Evolutionary conservation across 1,140 invertebrate genomes (phyloP).

Genomic region (Apocrypta bakeri): DNA sequence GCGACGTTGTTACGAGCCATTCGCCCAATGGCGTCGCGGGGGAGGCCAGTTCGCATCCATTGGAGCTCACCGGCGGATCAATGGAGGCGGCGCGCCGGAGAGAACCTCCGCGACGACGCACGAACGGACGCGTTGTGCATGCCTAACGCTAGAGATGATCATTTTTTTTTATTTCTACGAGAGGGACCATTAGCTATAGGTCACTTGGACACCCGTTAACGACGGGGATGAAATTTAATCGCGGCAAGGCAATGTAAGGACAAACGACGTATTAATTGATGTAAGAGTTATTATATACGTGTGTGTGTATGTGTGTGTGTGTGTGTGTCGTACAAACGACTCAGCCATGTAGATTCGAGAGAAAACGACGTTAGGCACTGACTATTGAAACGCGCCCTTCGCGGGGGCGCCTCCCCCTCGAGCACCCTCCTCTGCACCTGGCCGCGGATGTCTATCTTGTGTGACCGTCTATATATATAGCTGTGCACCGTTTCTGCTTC

Average conservation of each 20-base stretch:
- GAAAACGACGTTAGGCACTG: neutral
- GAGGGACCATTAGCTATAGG: no score
- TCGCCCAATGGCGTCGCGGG: constrained; percentile 50
- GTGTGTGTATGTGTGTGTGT: no score
- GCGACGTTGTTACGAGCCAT: constrained; percentile 56
- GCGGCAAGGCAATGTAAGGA: no score
- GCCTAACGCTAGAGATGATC: neutral
- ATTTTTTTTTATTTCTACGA: neutral
- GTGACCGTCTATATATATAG: neutral
- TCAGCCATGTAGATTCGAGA: no score
- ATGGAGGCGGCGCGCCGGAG: constrained; percentile 54
- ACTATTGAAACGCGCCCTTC: neutral
- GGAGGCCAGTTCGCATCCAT: constrained; percentile 56
- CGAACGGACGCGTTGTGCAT: neutral
- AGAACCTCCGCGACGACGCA: constrained; percentile 3
- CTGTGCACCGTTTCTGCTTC: no score
- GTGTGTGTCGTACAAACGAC: no score
- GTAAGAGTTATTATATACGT: no score
- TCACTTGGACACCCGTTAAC: no score
- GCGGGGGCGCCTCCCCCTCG: neutral
- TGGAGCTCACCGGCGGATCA: constrained; percentile 56
- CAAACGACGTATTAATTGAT: no score
- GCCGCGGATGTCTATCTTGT: neutral
- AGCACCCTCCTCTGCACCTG: neutral
- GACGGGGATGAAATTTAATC: no score